Evolutionary conservation across 1,140 invertebrate genomes (phyloP).

Genomic region (Copidosoma floridanum): DNA sequence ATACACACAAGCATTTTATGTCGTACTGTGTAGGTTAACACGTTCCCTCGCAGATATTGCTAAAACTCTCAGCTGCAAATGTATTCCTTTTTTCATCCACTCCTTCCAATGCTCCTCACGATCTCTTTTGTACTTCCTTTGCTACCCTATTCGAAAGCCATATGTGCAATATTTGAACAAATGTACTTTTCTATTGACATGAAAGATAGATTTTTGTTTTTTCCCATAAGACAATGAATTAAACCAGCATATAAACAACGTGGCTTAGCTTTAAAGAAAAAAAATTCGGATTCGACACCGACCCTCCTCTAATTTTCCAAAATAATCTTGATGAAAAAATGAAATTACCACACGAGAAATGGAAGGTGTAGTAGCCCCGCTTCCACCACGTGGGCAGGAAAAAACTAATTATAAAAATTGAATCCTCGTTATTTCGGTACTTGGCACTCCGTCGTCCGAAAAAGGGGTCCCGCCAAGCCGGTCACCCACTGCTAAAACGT

Average conservation of each 20-base stretch:
- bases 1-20: neutral
- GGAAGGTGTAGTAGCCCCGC: neutral
- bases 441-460: too few relatives aligned
- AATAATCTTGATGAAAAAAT: neutral
- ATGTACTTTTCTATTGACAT: neutral
- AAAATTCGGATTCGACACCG: too few relatives aligned
- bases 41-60: conserved; percentile 7
- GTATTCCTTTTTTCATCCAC: neutral
- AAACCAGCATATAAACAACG: too few relatives aligned
- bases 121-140: conserved; percentile 2
- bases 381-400: too few relatives aligned
- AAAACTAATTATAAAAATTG: conserved; percentile 28
- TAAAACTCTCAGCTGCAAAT: conserved; percentile 1
- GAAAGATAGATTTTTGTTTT: neutral
- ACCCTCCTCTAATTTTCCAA: too few relatives aligned
- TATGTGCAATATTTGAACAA: neutral
- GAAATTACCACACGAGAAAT: neutral
- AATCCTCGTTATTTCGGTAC: conserved; percentile 21
- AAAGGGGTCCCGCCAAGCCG: neutral
- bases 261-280: too few relatives aligned
- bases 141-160: neutral
- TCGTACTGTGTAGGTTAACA: neutral
- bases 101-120: neutral
- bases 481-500: neutral
- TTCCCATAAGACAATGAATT: too few relatives aligned